A percentile compares a stretch with the other conserved stretches of the same genome.
phyloP scores from a whole-genome alignment of 2,113 vertebrate species.

The Menidia beryllina region DNA sequence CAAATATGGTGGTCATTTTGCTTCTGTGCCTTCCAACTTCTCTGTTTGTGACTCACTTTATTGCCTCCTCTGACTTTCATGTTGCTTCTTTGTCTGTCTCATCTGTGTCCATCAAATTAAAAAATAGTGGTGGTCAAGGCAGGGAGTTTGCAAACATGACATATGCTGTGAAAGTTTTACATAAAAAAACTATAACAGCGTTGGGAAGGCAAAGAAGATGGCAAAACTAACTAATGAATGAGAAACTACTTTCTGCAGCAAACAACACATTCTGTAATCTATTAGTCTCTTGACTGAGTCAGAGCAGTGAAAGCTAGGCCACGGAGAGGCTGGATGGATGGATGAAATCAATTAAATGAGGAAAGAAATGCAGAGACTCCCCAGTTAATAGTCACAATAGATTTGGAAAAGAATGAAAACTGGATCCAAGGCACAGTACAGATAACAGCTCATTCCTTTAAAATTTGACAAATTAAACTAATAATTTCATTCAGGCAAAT shows the following conservation, averaged over 20 bases:
- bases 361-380: not conserved
- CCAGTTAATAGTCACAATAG: not conserved
- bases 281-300: constrained; percentile 14
- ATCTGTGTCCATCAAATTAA: constrained; percentile 16
- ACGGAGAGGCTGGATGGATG: not conserved
- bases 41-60: not conserved
- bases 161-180: constrained; percentile 15
- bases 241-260: constrained; percentile 14
- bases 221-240: constrained; percentile 20
- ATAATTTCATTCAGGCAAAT: not conserved
- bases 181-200: not conserved
- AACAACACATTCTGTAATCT: constrained; percentile 20
- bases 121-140: constrained; percentile 8
- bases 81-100: constrained; percentile 14
- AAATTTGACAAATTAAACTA: not conserved
- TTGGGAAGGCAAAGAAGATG: not conserved
- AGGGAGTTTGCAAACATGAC: constrained; percentile 34
- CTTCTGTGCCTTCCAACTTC: not conserved
- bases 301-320: not conserved
- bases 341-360: not conserved
- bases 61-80: constrained; percentile 10
- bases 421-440: not conserved
- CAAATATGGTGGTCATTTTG: constrained; percentile 27
- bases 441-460: not conserved
- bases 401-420: not conserved